A percentile compares a stretch with the other conserved stretches of the same genome.
Conservation (phyloP, 2,113 vertebrate species). For the Colossoma macropomum region DNA sequence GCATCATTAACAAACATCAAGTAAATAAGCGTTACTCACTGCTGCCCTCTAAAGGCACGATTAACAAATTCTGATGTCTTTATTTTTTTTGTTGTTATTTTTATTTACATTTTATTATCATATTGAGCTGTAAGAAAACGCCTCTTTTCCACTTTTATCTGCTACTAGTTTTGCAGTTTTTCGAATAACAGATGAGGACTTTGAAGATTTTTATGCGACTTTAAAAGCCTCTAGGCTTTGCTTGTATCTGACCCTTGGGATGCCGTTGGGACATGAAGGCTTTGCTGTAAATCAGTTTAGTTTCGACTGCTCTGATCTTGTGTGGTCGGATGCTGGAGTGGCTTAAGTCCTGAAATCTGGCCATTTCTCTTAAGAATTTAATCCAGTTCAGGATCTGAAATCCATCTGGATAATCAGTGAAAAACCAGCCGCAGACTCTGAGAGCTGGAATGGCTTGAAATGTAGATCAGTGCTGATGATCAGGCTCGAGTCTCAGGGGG, state of each 20-base stretch:
- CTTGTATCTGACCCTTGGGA: neutral
- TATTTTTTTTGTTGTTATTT: no score
- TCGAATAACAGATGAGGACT: neutral
- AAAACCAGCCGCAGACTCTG: neutral
- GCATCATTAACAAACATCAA: no score
- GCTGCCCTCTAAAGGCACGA: no score
- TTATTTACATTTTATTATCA: no score
- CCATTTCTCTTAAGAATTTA: conserved; percentile 12
- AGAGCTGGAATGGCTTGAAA: neutral
- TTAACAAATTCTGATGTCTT: no score
- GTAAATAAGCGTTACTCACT: no score
- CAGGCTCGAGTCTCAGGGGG: neutral
- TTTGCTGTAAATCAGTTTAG: neutral
- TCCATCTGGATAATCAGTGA: neutral
- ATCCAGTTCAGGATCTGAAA: neutral
- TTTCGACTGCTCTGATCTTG: neutral
- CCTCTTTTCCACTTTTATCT: neutral
- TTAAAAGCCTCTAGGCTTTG: neutral
- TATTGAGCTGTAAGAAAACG: no score
- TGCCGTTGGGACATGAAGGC: neutral
- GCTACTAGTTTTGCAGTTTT: neutral
- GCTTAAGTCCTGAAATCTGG: neutral
- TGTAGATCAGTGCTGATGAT: neutral
- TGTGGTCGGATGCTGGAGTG: neutral
- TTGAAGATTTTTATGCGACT: neutral